Percentiles rank a stretch among this genome's conserved stretches.
phyloP scores from a whole-genome alignment of 2,113 vertebrate genomes.

The Rafetus swinhoei region DNA sequence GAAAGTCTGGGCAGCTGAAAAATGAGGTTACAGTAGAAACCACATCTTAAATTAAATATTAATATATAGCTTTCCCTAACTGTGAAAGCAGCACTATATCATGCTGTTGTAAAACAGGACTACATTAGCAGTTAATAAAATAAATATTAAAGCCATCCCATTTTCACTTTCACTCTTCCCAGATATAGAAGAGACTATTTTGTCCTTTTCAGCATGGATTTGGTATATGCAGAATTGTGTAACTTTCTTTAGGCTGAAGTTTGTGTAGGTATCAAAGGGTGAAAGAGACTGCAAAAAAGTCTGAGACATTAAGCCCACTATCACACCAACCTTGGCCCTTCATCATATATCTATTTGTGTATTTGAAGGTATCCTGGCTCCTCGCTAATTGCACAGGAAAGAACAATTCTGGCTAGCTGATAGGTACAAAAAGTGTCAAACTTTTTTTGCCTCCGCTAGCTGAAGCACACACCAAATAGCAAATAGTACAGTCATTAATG shows the following conservation, averaged over 20 bases:
- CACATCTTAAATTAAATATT: neutral
- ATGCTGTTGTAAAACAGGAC: neutral
- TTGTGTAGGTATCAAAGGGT: neutral
- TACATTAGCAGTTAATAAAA: neutral
- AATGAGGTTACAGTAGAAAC: neutral
- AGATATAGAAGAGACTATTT: neutral
- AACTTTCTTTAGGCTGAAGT: fast-evolving
- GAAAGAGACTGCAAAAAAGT: neutral
- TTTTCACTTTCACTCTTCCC: neutral
- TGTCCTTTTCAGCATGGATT: neutral
- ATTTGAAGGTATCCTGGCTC: fast-evolving
- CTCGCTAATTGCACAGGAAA: neutral
- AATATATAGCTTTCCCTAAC: neutral
- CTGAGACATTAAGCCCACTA: neutral
- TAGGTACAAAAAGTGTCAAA: neutral
- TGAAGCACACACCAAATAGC: too few species aligned
- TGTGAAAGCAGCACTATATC: neutral
- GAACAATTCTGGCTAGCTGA: neutral
- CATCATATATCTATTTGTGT: fast-evolving
- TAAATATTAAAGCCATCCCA: neutral
- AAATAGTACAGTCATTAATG: neutral
- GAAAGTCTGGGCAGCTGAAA: neutral
- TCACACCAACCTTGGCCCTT: neutral
- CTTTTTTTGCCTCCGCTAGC: neutral
- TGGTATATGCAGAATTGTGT: neutral